These are phyloP conservation scores for Dryoscopus gambensis DNA, from an alignment of 2,113 vertebrate genomes.

Conservation along the genomic window DNA sequence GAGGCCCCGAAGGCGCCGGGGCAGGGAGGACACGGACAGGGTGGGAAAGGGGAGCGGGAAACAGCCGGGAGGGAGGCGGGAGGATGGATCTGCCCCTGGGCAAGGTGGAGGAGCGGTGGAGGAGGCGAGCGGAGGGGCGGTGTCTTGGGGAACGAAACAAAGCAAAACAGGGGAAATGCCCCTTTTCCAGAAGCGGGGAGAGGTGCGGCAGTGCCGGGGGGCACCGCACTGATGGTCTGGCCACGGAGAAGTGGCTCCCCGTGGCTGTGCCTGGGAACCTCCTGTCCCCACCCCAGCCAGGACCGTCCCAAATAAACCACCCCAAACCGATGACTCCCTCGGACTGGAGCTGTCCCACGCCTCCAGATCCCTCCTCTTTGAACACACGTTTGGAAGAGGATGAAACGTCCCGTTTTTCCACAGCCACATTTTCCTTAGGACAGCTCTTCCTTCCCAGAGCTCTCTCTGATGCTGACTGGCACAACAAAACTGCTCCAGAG, in stretches of 20 bases:
- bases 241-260: not conserved
- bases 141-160: not conserved
- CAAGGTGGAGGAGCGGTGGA: not conserved
- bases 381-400: not conserved
- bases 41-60: too few relatives aligned
- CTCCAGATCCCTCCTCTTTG: not conserved
- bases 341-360: not conserved
- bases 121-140: not conserved
- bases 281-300: not conserved
- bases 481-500: not conserved
- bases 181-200: not conserved
- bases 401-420: not conserved
- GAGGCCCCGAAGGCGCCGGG: fast-evolving
- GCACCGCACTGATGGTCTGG: fast-evolving
- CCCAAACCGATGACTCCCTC: not conserved
- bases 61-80: not conserved
- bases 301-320: not conserved
- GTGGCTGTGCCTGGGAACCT: not conserved
- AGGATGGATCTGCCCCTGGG: not conserved
- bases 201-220: not conserved
- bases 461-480: not conserved
- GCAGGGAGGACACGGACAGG: not conserved
- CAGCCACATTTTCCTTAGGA: not conserved
- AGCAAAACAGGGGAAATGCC: not conserved
- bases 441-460: not conserved